phyloP scores from a whole-genome alignment of 1,140 invertebrate genomes.

The Psilanteris sp. region DNA sequence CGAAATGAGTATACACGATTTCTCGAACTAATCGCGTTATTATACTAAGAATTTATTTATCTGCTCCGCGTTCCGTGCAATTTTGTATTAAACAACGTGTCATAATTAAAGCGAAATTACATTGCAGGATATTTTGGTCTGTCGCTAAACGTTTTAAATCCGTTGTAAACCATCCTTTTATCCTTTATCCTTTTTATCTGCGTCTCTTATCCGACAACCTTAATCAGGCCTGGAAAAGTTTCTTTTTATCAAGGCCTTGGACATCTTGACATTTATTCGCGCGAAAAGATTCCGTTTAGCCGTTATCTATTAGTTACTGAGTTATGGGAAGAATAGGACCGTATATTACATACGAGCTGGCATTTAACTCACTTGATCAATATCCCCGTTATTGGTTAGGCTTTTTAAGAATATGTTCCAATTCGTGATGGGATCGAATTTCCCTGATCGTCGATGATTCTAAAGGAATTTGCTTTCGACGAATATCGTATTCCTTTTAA shows the following conservation, averaged over 20 bases:
- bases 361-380: constrained; percentile 58
- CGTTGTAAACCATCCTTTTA: no score
- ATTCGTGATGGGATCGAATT: constrained; percentile 2
- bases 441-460: neutral
- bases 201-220: neutral
- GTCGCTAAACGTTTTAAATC: no score
- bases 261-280: constrained; percentile 19
- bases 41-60: no score
- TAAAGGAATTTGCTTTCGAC: constrained; percentile 7
- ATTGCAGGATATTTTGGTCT: no score
- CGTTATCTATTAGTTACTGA: constrained; percentile 3
- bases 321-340: constrained; percentile 9
- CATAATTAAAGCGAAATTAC: no score
- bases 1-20: no score
- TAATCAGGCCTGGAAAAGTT: constrained; percentile 19
- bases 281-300: constrained; percentile 13
- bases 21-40: no score
- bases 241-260: constrained; percentile 16
- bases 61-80: no score
- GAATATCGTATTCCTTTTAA: constrained; percentile 9
- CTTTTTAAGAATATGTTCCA: constrained; percentile 16
- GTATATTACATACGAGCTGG: constrained; percentile 55
- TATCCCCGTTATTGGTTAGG: constrained; percentile 41
- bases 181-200: constrained; percentile 2
- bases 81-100: no score